phyloP scores from a whole-genome alignment of 2,797 vertebrate species.

The Smutsia temminckii region DNA sequence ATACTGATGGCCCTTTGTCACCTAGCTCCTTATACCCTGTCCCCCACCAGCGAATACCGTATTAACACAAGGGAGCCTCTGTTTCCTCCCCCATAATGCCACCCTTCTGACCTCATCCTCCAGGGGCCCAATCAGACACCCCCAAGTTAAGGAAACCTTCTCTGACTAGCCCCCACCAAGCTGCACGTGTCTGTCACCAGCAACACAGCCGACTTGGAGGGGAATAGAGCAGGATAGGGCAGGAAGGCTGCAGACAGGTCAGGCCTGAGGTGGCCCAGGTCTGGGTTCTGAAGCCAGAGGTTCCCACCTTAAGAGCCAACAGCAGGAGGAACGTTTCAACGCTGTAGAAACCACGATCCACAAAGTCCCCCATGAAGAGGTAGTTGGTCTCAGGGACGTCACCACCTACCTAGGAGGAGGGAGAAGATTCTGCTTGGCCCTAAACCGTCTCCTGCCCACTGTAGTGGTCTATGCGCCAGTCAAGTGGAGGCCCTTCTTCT shows the following conservation, averaged over 20 bases:
- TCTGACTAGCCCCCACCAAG: background rate
- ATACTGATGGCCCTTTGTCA: background rate
- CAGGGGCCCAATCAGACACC: background rate
- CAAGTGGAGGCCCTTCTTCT: background rate
- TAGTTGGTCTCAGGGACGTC: slow-evolving; percentile 97
- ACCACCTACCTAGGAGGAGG: slow-evolving; percentile 89
- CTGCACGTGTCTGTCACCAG: background rate
- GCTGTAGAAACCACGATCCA: slow-evolving; percentile 96
- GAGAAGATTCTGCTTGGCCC: background rate
- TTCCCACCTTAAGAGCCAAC: slow-evolving; percentile 92
- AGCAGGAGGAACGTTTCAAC: slow-evolving; percentile 96
- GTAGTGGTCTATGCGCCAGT: background rate
- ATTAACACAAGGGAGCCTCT: background rate
- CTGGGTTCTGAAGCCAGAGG: background rate
- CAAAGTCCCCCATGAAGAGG: slow-evolving; percentile 98
- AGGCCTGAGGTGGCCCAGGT: background rate
- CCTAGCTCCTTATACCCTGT: too few species aligned
- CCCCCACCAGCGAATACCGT: background rate
- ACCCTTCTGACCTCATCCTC: background rate
- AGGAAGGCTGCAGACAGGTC: background rate
- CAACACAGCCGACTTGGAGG: background rate
- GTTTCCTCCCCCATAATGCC: background rate
- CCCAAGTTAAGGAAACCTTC: background rate
- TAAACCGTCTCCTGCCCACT: background rate
- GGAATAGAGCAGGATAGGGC: background rate